Base-by-base conservation (phyloP, 1,140 invertebrate genomes). In the Eueides isabella region DNA sequence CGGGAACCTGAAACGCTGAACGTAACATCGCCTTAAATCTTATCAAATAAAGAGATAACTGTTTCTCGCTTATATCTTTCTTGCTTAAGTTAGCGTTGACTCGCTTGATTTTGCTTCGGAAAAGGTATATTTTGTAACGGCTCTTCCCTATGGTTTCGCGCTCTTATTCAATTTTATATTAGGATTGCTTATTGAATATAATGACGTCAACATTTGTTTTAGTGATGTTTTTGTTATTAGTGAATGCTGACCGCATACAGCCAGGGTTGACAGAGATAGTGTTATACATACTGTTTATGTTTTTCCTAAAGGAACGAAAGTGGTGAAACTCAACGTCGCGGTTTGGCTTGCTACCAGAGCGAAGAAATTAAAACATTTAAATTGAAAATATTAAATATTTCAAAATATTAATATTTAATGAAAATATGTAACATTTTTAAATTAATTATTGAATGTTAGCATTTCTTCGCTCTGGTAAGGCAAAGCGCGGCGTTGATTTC, bases 141-240 rank as follows among this genome's bases (percentile, higher is more conserved):
- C 31, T 7, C 11, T 11, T 11, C 7, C 7, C 9, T 11, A 11
- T 33, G 9, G 7, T 11, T 33, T 33, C 31, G 9, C 9, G n/a
- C 31, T 33, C 31, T 9, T 33, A 2, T 33, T 2, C n/a, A n/a
- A n/a, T n/a, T n/a, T n/a, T n/a, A n/a, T 28, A 55, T 67, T 67
- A 67, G 29, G 29, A 55, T n/a, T n/a, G n/a, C 5, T 28, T 41
- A 55, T 2, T 64, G 48, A 55, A 55, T 23, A 30, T 64, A 64
- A 41, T 48, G 65, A 67, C 23, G 65, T 67, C 65, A 44, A 44
- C 65, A 29, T 67, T 67, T 55, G 23, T 23, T 55, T 55, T n/a
- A n/a, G n/a, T n/a, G n/a, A n/a, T n/a, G n/a, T n/a, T 67, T 41
- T 67, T 35, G 5, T 28, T 66, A n/a, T 67, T 38, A 67, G 29